A percentile compares a stretch with the other conserved stretches of the same genome.
Conservation (phyloP, 2,797 vertebrate genomes). For the Poeciliopsis infans region DNA sequence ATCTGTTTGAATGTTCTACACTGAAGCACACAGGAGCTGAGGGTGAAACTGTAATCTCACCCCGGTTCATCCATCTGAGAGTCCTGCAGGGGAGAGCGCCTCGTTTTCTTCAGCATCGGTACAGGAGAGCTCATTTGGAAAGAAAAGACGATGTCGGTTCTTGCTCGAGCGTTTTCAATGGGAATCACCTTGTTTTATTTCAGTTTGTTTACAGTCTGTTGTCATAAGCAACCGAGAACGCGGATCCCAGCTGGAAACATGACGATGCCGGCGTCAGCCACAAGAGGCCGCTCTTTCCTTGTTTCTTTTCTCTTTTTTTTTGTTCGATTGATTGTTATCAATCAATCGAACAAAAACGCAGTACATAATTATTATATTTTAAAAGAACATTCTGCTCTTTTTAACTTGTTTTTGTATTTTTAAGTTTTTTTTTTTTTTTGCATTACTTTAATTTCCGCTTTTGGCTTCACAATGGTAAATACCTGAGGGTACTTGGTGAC, state of each 20-base stretch:
- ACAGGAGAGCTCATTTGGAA: conserved; percentile 83
- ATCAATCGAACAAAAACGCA: too few species aligned
- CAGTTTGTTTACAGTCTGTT: conserved; percentile 69
- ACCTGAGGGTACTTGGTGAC: not conserved
- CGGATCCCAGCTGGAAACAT: not conserved
- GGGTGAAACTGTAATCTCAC: conserved; percentile 58
- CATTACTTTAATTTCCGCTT: not conserved
- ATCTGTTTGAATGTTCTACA: not conserved
- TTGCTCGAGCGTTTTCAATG: not conserved
- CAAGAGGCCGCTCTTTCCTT: conserved; percentile 23
- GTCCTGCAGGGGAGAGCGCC: conserved; percentile 68
- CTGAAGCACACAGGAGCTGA: not conserved
- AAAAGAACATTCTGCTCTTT: not conserved
- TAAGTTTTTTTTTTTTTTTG: not conserved
- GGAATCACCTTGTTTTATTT: not conserved
- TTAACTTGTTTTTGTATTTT: not conserved
- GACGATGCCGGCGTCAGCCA: conserved; percentile 11
- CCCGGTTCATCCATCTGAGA: conserved; percentile 40
- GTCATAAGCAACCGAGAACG: conserved; percentile 55
- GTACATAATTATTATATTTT: not conserved
- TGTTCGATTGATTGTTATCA: not conserved
- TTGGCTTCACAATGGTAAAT: not conserved
- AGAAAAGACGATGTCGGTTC: not conserved
- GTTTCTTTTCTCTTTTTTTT: not conserved
- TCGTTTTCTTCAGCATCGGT: conserved; percentile 80